Evolutionary conservation across 2,888 invertebrate genomes (phyloP).

Genomic region (Pristionchus arcanus): DNA sequence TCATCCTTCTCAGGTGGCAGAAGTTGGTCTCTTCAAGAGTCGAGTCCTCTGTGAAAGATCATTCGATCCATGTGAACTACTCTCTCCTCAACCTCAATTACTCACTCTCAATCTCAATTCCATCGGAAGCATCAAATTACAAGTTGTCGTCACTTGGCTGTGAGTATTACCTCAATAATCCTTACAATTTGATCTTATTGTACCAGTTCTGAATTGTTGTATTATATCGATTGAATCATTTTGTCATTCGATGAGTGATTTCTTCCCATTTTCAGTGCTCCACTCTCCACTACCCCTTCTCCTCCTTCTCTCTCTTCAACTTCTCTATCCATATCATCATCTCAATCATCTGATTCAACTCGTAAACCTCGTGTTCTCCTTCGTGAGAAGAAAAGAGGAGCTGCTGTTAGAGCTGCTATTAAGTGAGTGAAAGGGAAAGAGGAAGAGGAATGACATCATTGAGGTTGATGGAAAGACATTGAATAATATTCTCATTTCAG

Average conservation of each 20-base stretch:
- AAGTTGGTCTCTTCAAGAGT: constrained; percentile 74
- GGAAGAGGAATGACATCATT: neutral
- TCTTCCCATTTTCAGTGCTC: neutral
- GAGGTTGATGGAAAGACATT: neutral
- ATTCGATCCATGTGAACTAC: constrained; percentile 83
- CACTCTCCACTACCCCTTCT: neutral
- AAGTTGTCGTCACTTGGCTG: constrained; percentile 83
- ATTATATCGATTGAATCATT: neutral
- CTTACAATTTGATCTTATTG: neutral
- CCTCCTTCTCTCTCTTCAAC: neutral
- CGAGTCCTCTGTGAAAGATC: constrained; percentile 80
- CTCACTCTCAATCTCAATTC: constrained; percentile 84
- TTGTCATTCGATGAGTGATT: neutral
- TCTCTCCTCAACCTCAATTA: constrained; percentile 83
- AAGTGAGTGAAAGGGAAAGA: neutral
- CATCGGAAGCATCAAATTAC: constrained; percentile 83
- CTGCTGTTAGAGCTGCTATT: constrained; percentile 61
- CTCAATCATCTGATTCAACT: constrained; percentile 20
- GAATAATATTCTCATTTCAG: constrained; percentile 50
- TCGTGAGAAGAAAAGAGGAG: constrained; percentile 68
- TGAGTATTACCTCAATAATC: constrained; percentile 77
- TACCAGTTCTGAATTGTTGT: neutral
- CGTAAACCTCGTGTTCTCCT: constrained; percentile 43
- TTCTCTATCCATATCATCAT: constrained; percentile 22
- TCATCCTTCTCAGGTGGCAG: constrained; percentile 64